A percentile compares a stretch with the other conserved stretches of the same genome.
Conservation (phyloP, 2,797 vertebrate species). For the Triplophysa bombifrons region DNA sequence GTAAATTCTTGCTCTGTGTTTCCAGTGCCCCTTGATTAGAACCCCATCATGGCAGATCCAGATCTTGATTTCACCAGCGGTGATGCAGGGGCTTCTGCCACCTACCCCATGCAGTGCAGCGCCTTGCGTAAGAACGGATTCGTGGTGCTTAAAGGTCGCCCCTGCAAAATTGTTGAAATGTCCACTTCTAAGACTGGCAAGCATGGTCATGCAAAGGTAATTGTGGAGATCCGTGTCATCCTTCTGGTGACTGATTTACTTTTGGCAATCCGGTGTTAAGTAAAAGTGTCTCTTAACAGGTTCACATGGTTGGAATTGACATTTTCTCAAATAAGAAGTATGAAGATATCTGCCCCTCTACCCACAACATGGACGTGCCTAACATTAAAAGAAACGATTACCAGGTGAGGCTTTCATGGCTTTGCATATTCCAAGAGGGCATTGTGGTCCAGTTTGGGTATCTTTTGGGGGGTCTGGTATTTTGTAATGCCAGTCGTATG, state of each 20-base stretch:
- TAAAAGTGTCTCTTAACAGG: constrained; percentile 69
- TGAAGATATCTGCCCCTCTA: constrained; percentile 99
- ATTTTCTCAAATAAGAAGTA: constrained; percentile 99
- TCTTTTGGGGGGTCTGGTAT: not conserved
- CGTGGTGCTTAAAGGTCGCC: constrained; percentile 90
- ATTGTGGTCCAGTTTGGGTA: not conserved
- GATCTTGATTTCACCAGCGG: constrained; percentile 91
- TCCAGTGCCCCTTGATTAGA: constrained; percentile 72
- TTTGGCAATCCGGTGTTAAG: not conserved
- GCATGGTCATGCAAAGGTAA: constrained; percentile 96
- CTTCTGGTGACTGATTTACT: not conserved
- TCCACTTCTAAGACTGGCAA: constrained; percentile 97
- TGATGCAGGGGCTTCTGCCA: constrained; percentile 89
- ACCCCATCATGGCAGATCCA: constrained; percentile 86
- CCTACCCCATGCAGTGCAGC: constrained; percentile 91
- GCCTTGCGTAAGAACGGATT: constrained; percentile 93
- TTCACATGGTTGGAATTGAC: constrained; percentile 97
- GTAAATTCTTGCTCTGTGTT: not conserved
- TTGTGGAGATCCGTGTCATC: not conserved
- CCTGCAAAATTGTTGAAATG: constrained; percentile 97
- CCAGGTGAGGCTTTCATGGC: constrained; percentile 78
- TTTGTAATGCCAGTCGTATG: not conserved
- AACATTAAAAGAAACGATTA: constrained; percentile 96
- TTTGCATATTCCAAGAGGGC: not conserved
- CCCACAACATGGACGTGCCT: constrained; percentile 99